Percentiles rank a stretch among this genome's conserved stretches.
phyloP scores from a whole-genome alignment of 1,140 invertebrate species.

The Psix sp. region DNA sequence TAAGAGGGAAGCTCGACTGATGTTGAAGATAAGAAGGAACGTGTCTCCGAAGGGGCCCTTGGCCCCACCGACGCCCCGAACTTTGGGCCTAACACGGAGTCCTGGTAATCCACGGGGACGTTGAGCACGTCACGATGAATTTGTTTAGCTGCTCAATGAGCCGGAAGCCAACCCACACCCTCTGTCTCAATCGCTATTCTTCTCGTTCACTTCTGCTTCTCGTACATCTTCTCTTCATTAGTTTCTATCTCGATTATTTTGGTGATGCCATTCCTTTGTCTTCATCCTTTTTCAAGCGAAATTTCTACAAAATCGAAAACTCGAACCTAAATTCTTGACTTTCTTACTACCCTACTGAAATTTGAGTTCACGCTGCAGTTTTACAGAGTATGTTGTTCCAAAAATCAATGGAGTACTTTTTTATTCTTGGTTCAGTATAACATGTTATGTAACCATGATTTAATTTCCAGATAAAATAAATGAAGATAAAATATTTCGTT shows the following conservation, averaged over 20 bases:
- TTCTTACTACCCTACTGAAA: constrained; percentile 20
- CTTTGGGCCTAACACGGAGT: constrained; percentile 49
- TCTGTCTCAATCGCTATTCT: constrained; percentile 40
- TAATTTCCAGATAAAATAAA: constrained; percentile 17
- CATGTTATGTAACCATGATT: constrained; percentile 31
- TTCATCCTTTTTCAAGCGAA: constrained; percentile 20
- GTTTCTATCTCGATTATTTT: constrained; percentile 47
- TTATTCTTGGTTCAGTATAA: constrained; percentile 15
- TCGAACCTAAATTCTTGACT: constrained; percentile 25
- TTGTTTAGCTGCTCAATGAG: constrained; percentile 69
- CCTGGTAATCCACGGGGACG: constrained; percentile 66
- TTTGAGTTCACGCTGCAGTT: constrained; percentile 17
- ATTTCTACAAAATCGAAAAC: constrained; percentile 25
- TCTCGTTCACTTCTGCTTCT: constrained; percentile 25
- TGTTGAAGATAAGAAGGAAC: constrained; percentile 67
- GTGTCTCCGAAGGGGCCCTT: constrained; percentile 38
- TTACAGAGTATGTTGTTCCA: constrained; percentile 3
- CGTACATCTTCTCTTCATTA: constrained; percentile 33
- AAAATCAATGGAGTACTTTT: constrained; percentile 14
- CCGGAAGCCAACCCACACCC: constrained; percentile 65
- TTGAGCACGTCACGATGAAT: constrained; percentile 66
- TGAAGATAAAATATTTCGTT: constrained; percentile 13
- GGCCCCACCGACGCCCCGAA: constrained; percentile 47
- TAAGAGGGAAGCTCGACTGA: constrained; percentile 70
- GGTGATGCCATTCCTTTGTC: constrained; percentile 26